Evolutionary conservation across 53 echinoderm and acorn worm species (phyloP), one percentile per base, ranked within the genome.

Genomic region (Apostichopus leukothele): DNA sequence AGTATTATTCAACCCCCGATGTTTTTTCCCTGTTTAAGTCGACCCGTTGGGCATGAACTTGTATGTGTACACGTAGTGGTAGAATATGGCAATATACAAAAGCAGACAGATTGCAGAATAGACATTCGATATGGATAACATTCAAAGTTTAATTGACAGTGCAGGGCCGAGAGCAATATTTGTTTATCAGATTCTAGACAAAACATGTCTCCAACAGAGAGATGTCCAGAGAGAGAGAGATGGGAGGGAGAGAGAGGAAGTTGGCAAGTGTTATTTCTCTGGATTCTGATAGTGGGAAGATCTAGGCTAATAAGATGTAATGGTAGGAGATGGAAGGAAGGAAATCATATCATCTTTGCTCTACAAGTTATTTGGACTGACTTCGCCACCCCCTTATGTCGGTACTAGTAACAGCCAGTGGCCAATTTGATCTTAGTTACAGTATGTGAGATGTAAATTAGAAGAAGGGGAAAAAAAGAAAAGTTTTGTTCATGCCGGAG

Each of bases 111-210:
- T 71, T 19, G 18, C 10, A n/a, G 71, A 71, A n/a, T 1, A 39
- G 71, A 71, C 71, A 71, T 71, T 5, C 18, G 71, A 71, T 71
- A 71, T 7, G 6, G 6, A 71, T n/a, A 18, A 71, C 71, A 18
- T 71, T 16, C 71, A 71, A 71, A 39, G 16, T 71, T 71, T 71
- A 71, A 71, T 71, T 71, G 71, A 71, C 71, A 71, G 59, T 81
- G 5, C 22, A 81, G 81, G 81, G 81, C 59, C 81, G 20, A 55
- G 59, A 55, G 53, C 11, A 53, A 53, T 22, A 12, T 18, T 59
- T 59, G 81, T 81, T 81, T 81, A 55, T 81, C 60, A 21, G 55
- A 54, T 81, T 21, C 81, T 52, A 81, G 81, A 81, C 81, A 53
- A 81, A 81, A 81, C 81, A 81, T 5, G 11, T 81, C 81, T 81